phyloP scores from a whole-genome alignment of 2,888 invertebrate genomes.

The Chrysolina americana region DNA sequence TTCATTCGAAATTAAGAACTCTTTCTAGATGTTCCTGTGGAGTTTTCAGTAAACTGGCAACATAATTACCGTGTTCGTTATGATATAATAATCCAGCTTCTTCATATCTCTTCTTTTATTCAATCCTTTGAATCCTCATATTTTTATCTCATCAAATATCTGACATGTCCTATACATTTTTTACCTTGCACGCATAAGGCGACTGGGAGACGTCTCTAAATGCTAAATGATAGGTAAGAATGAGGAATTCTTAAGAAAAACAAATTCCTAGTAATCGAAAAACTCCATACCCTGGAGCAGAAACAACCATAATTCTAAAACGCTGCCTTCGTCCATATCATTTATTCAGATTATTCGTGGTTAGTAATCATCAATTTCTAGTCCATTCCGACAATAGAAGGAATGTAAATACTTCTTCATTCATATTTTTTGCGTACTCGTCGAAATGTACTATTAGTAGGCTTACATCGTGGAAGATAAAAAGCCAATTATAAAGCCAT shows the following conservation, averaged over 20 bases:
- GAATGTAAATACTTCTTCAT: slow-evolving; percentile 2
- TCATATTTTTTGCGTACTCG: slow-evolving; percentile 11
- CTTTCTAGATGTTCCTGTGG: too few species aligned
- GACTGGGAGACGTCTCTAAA: background rate
- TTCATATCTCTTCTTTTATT: too few species aligned
- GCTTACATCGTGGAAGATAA: slow-evolving; percentile 34
- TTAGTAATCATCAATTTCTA: slow-evolving; percentile 14
- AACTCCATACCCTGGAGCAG: slow-evolving; percentile 2
- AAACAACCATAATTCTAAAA: background rate
- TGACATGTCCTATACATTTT: background rate
- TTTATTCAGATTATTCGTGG: slow-evolving; percentile 14
- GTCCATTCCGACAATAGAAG: background rate
- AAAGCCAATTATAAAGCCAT: slow-evolving; percentile 48
- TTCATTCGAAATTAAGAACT: too few species aligned
- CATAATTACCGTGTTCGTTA: too few species aligned
- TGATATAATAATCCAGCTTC: too few species aligned
- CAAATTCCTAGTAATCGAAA: slow-evolving; percentile 6
- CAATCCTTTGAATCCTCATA: background rate
- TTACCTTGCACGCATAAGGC: background rate
- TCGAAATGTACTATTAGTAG: slow-evolving; percentile 22
- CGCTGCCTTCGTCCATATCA: slow-evolving; percentile 7
- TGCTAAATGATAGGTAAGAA: background rate
- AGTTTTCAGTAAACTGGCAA: too few species aligned
- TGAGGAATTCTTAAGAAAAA: background rate
- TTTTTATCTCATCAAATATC: background rate